Conservation (phyloP, 2,797 vertebrate genomes). For the Arvicola amphibius region DNA sequence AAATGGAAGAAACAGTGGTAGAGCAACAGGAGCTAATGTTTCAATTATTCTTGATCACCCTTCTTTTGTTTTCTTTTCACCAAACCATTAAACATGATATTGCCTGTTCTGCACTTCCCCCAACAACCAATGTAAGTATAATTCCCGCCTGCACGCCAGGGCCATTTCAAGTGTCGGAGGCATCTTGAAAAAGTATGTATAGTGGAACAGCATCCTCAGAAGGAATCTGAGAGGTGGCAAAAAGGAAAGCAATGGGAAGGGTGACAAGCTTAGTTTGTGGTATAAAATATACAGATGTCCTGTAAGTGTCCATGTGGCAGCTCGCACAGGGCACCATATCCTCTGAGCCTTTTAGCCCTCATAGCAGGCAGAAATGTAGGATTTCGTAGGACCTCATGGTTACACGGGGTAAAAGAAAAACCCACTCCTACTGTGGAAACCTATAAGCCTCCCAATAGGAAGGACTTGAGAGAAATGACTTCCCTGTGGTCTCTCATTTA, state of each 20-base stretch:
- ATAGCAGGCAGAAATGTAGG: neutral
- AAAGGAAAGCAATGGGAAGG: neutral
- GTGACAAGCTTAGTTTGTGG: neutral
- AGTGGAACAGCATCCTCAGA: neutral
- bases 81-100: neutral
- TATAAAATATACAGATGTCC: neutral
- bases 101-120: neutral
- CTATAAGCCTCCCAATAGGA: neutral
- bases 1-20: neutral
- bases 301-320: neutral
- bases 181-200: neutral
- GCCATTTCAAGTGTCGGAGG: neutral
- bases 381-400: neutral
- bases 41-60: neutral
- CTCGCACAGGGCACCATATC: neutral
- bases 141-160: neutral
- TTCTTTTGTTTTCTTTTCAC: constrained; percentile 21
- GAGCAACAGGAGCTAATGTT: neutral
- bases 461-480: neutral
- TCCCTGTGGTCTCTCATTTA: neutral
- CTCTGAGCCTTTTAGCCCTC: neutral
- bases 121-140: neutral
- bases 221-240: neutral
- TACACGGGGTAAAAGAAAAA: neutral
- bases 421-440: neutral